These are phyloP conservation scores for Cyrtorhinus lividipennis DNA, from an alignment of 1,140 invertebrate genomes.

Conservation along the genomic window DNA sequence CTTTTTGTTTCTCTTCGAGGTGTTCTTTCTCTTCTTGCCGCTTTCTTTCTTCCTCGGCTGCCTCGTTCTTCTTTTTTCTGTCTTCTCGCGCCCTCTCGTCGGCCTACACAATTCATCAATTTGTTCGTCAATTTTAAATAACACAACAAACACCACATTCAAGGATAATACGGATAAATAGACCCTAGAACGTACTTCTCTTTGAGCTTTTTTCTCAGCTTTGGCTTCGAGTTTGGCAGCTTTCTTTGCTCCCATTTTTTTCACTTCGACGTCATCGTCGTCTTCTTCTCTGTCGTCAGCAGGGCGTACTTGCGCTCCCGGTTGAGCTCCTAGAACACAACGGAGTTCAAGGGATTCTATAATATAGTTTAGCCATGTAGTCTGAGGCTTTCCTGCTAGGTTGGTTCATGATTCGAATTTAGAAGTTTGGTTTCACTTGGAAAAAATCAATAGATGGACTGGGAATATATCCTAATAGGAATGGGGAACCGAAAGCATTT, in stretches of 20 bases:
- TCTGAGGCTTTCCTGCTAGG: background rate
- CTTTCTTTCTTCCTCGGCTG: slow-evolving; percentile 54
- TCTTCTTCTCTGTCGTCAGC: slow-evolving; percentile 22
- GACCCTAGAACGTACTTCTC: too few relatives aligned
- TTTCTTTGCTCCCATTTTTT: slow-evolving; percentile 88
- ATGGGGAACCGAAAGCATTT: too few relatives aligned
- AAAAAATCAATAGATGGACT: too few relatives aligned
- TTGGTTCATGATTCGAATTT: too few relatives aligned
- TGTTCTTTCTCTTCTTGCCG: slow-evolving; percentile 45
- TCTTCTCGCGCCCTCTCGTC: slow-evolving; percentile 57
- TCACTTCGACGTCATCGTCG: slow-evolving; percentile 24
- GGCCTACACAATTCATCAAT: too few relatives aligned
- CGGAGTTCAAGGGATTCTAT: background rate
- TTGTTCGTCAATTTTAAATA: too few relatives aligned
- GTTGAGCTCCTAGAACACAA: background rate
- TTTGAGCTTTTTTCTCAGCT: slow-evolving; percentile 68
- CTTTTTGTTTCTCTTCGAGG: slow-evolving; percentile 42
- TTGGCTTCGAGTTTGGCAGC: slow-evolving; percentile 81
- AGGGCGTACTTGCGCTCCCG: background rate
- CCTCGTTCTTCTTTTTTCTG: slow-evolving; percentile 48
- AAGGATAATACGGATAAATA: too few relatives aligned
- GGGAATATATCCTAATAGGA: too few relatives aligned
- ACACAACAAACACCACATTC: too few relatives aligned
- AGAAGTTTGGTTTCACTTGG: too few relatives aligned
- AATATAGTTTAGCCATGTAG: background rate